Evolutionary conservation across 2,113 vertebrate genomes (phyloP).

Genomic region (Xerus inauris): DNA sequence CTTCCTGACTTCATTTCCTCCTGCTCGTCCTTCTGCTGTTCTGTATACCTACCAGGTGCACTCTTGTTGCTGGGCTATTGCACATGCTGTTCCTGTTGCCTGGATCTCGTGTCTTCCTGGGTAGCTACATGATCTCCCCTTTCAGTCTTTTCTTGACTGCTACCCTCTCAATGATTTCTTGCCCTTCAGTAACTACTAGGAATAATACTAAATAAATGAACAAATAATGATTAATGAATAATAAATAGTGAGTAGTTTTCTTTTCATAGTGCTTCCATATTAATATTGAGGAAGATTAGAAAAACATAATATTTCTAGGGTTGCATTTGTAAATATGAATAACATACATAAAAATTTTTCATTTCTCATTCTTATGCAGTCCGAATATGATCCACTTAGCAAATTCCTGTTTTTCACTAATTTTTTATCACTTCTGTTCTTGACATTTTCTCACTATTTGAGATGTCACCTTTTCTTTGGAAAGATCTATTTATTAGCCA

Average conservation of each 20-base stretch:
- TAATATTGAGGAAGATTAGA: slow-evolving; percentile 8
- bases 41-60: not conserved
- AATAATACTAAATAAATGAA: not conserved
- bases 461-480: slow-evolving; percentile 70
- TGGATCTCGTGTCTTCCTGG: not conserved
- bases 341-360: slow-evolving; percentile 11
- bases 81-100: not conserved
- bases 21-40: not conserved
- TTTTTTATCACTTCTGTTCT: slow-evolving; percentile 42
- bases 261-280: slow-evolving; percentile 15
- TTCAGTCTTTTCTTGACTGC: not conserved
- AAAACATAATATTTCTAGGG: slow-evolving; percentile 27
- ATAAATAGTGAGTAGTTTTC: slow-evolving; percentile 71
- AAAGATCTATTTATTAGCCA: slow-evolving; percentile 68
- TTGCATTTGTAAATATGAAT: slow-evolving; percentile 54
- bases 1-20: not conserved
- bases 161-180: not conserved
- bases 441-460: slow-evolving; percentile 53
- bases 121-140: not conserved
- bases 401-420: slow-evolving; percentile 55
- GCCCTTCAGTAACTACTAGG: not conserved
- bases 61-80: not conserved
- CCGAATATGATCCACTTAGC: slow-evolving; percentile 3
- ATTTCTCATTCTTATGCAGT: slow-evolving; percentile 20
- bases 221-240: not conserved